Base-by-base conservation (phyloP, 2,113 vertebrate species). In the Cyphomyrus discorhynchus region DNA sequence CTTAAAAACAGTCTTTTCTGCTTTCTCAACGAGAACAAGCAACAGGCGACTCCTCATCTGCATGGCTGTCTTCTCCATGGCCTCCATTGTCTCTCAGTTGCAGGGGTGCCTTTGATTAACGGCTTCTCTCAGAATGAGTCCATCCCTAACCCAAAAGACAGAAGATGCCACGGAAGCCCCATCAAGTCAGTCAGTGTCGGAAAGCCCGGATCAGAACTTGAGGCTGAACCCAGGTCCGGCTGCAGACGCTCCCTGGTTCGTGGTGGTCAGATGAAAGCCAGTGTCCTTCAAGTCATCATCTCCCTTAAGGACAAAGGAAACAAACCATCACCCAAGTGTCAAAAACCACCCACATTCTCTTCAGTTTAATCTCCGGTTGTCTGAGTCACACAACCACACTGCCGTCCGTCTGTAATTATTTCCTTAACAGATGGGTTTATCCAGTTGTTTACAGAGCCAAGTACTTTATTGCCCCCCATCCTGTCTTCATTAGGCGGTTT, bases 191-290 rank as follows among this genome's bases (percentile, higher is more conserved):
- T 90, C 83, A 11, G 3, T 7, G 27, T 50, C 80, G 15, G 42
- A 80, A 70, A 52, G 17, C 19, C 49, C 13, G 80, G 52, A 84
- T 97, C 92, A 99, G 91, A 99, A 99, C 90, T 99, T 99, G 88
- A 99, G 97, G 95, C 98, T 99, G 94, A 99, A 99, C 42, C 98
- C 98, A 0, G 98, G 98, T 1, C 98, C 98, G 0, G 97, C 97
- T 0, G 98, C 98, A 0, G 98, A 99, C 0, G 96, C 98, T 42
- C 98, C 98, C 94, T 99, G 98, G 70, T 97, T 99, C 0, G 98
- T 99, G 91, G 97, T 98, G 19, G 98, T 99, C 91, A 99, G 94
- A 80, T 99, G 98, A 93, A 99, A 99, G 52, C 98, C 98, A 0
- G 98, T 98, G 85, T 99, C 98, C 62, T 97, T 99, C 3, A 99